phyloP scores from a whole-genome alignment of 2,797 vertebrate genomes.

The Poecilia picta region DNA sequence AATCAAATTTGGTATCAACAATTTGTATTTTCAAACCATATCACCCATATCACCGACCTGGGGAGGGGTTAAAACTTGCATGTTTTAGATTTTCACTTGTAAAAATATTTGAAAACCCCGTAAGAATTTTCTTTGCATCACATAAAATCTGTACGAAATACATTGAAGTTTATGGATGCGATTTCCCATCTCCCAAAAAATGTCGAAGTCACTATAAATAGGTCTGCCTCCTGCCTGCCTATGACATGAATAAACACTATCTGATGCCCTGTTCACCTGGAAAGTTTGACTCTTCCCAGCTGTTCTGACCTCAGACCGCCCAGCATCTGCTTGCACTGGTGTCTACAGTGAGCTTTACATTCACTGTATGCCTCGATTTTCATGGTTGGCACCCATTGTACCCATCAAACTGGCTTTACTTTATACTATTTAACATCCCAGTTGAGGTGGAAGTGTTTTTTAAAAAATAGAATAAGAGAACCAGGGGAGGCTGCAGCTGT shows the following conservation, averaged over 20 bases:
- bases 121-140: neutral
- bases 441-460: neutral
- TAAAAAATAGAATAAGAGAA: slow-evolving; percentile 16
- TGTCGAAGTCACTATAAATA: neutral
- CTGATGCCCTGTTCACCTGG: slow-evolving; percentile 17
- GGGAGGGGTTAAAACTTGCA: too few species aligned
- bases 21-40: too few species aligned
- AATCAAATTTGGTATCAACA: too few species aligned
- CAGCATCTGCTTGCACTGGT: slow-evolving; percentile 29
- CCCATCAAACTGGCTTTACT: slow-evolving; percentile 2
- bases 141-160: neutral
- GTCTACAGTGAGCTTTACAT: neutral
- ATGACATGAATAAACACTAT: neutral
- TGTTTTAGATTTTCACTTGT: neutral
- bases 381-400: slow-evolving; percentile 6
- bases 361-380: slow-evolving; percentile 9
- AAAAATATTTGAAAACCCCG: neutral
- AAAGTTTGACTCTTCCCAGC: slow-evolving; percentile 10
- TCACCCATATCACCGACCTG: too few species aligned
- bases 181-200: neutral
- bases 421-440: slow-evolving; percentile 1
- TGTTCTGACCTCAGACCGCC: slow-evolving; percentile 12
- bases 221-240: neutral
- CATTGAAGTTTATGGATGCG: neutral
- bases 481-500: slow-evolving; percentile 7